These are phyloP conservation scores for Cranoglanis bouderius DNA, from an alignment of 2,113 vertebrate genomes.

Conservation along the genomic window DNA sequence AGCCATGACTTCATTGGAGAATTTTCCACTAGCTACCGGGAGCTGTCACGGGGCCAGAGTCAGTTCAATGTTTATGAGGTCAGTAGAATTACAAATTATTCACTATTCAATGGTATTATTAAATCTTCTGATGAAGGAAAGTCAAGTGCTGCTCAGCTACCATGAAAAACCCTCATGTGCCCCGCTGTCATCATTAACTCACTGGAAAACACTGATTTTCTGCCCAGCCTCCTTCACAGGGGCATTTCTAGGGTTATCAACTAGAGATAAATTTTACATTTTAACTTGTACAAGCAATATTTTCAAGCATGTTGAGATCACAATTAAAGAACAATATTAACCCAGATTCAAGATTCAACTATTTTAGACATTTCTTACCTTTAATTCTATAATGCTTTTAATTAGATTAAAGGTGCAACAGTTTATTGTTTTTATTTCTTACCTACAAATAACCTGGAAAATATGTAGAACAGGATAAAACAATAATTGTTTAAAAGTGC, in stretches of 20 bases:
- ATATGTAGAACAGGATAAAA: background rate
- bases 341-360: too few relatives aligned
- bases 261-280: background rate
- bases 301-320: background rate
- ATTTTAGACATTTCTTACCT: too few relatives aligned
- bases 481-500: background rate
- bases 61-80: constrained; percentile 90
- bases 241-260: background rate
- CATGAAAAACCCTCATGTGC: background rate
- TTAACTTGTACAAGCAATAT: background rate
- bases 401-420: background rate
- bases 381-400: background rate
- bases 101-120: background rate
- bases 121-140: background rate
- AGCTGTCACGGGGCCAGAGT: constrained; percentile 85
- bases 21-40: constrained; percentile 91
- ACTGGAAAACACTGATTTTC: background rate
- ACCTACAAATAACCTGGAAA: background rate
- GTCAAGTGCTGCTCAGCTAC: background rate
- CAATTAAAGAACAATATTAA: too few relatives aligned
- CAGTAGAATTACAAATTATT: constrained; percentile 56
- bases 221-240: background rate
- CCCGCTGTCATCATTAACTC: background rate
- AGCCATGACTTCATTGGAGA: constrained; percentile 97
- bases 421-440: background rate